Evolutionary conservation across 2,888 invertebrate genomes (phyloP), one percentile per base, ranked within the genome.

Genomic region (Pogonocherus hispidulus): DNA sequence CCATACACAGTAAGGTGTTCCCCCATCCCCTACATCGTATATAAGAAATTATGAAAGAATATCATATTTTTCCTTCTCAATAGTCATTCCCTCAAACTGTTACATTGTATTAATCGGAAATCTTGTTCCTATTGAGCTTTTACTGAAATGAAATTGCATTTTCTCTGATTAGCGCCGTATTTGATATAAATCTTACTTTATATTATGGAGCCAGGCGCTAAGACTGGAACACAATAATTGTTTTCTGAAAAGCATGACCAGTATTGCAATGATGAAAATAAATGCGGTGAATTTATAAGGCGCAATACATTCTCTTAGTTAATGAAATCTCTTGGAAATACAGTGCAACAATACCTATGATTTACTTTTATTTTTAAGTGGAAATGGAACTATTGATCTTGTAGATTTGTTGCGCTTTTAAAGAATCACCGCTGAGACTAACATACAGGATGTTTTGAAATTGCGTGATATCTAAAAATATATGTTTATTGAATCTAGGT

Each of bases 71-170:
- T 23, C 22, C 49, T 23, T 51, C 5, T 22, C 32, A 11, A 20
- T n/a, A n/a, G 49, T 14, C 23, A 16, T 51, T 23, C 16, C 23
- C 23, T 51, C 49, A 51, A 14, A 6, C 22, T 32, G n/a, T 51
- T 49, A 49, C 20, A 49, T 23, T 14, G 22, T 51, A 23, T 51
- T 51, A 22, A 51, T 22, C 23, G 16, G 22, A 51, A 23, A 51
- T 23, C 49, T 23, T 14, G 23, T 51, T 23, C 49, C 23, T 5
- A 23, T 49, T 51, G 23, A 51, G 23, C 23, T 23, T 16, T 3
- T 22, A 51, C n/a, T n/a, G 23, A 23, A 51, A 51, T 23, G 23
- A 51, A 51, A 23, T 23, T 23, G 14, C 23, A 23, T 51, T 23
- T 51, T 51, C 16, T 6, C 14, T 14, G 11, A 19, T 49, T 23